These are phyloP conservation scores for Genyomyrus donnyi DNA, from an alignment of 2,113 vertebrate species.

Conservation along the genomic window DNA sequence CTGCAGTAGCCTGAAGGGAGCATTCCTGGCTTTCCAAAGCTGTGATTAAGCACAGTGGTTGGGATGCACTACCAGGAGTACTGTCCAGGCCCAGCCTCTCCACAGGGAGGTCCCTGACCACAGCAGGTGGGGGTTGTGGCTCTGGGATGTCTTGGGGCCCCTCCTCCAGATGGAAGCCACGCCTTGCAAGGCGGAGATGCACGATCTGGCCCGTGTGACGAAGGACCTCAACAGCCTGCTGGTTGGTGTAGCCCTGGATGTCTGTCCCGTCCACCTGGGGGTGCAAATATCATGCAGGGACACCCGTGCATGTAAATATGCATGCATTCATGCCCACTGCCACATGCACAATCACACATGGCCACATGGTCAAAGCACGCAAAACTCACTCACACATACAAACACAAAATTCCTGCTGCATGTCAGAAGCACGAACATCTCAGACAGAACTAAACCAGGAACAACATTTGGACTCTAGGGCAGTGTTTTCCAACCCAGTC, in stretches of 20 bases:
- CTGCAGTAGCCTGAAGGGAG: not conserved
- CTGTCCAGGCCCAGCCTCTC: constrained; percentile 29
- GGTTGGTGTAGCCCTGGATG: constrained; percentile 92
- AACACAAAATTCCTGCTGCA: not conserved
- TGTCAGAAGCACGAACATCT: not conserved
- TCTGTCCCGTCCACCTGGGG: constrained; percentile 83
- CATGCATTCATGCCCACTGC: not conserved
- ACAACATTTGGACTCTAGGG: not conserved
- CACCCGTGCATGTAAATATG: not conserved
- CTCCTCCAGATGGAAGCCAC: constrained; percentile 66
- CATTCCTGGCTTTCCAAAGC: not conserved
- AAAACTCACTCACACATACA: not conserved
- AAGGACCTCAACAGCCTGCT: constrained; percentile 90
- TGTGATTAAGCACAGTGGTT: not conserved
- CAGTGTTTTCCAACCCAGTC: not conserved
- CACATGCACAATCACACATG: not conserved
- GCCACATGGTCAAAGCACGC: not conserved
- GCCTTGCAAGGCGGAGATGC: constrained; percentile 75
- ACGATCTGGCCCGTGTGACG: constrained; percentile 84
- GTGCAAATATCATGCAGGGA: constrained; percentile 14
- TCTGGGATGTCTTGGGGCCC: constrained; percentile 24
- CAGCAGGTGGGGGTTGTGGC: constrained; percentile 19
- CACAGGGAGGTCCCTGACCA: constrained; percentile 49
- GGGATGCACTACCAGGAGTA: not conserved
- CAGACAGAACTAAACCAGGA: not conserved